These are phyloP conservation scores for Chaetodon trifasciatus DNA, from an alignment of 2,797 vertebrate species.

Conservation along the genomic window DNA sequence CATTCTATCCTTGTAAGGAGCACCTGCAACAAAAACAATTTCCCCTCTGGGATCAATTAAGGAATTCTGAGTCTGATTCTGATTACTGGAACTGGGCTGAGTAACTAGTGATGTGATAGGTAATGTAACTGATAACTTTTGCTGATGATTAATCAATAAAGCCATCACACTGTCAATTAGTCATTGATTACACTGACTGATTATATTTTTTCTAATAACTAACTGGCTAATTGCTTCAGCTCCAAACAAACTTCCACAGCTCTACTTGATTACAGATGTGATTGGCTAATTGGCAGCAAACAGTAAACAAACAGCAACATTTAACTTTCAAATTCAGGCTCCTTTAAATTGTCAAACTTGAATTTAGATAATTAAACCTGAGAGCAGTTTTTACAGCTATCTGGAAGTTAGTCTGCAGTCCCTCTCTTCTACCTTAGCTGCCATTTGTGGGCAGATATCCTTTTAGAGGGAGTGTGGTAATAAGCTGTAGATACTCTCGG, in stretches of 20 bases:
- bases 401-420: neutral
- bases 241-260: neutral
- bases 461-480: slow-evolving; percentile 36
- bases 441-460: slow-evolving; percentile 23
- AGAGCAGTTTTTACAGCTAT: neutral
- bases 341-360: neutral
- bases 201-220: slow-evolving; percentile 15
- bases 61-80: too few relatives aligned
- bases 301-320: neutral
- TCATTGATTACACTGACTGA: slow-evolving; percentile 26
- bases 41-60: too few relatives aligned
- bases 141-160: neutral
- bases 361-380: neutral
- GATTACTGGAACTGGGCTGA: too few relatives aligned
- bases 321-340: neutral
- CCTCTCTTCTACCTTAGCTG: neutral
- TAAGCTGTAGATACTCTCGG: slow-evolving; percentile 25
- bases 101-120: neutral
- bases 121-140: slow-evolving; percentile 3
- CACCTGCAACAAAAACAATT: too few relatives aligned
- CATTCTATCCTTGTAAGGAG: too few relatives aligned
- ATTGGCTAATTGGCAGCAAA: neutral
- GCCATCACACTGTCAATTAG: slow-evolving; percentile 9
- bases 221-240: neutral
- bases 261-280: neutral